Base-by-base conservation (phyloP, 2,888 invertebrate species). In the Trissonchulus latispiculum region DNA sequence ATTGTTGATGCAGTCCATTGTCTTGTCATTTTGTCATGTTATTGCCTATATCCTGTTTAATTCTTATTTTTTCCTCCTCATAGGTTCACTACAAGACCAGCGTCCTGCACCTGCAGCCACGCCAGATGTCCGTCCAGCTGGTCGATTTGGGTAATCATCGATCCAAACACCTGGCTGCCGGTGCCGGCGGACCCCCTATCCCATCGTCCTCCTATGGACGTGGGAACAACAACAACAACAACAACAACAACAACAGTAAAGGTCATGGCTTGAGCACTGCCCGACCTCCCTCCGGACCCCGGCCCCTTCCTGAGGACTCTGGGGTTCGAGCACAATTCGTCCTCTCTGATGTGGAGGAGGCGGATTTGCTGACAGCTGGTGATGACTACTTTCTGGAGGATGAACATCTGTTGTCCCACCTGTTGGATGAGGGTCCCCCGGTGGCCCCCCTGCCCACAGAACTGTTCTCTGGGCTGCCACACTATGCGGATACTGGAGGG, bases 81-180 rank as follows among this genome's bases (percentile, higher is more conserved):
- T n/a, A 48, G 78, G 83, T 86, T 66, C 92, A 94, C 3, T 99
- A 99, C 86, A 95, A 96, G 85, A 97, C 97, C 18, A 95, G 95
- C 72, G 87, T 99, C 75, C 87, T 99, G 74, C 99, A 99, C 84
- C 88, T 99, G 73, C 97, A 99, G 84, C 99, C 99, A 28, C 88
- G 99, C 61, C 97, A 99, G 86, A 97, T 99, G 97, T 96, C 96
- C 36, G 87, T 97, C 76, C 78, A 79, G 36, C 73, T 82, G 74
- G 76, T 78, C 31, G 79, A 82, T 36, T 73, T 81, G 73, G 67
- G 1, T 35, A 36, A 1, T 31, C 29, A 70, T 28, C 35, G 29
- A 48, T 23, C 8, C 23, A 23, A 23, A 15, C 8, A 48, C 48
- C 8, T 8, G 23, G 48, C 48, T n/a, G n/a, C n/a, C n/a, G n/a